Percentiles rank a stretch among this genome's conserved stretches.
These are phyloP conservation scores for Xestia sexstrigata DNA, from an alignment of 2,888 invertebrate species.

Conservation along the genomic window DNA sequence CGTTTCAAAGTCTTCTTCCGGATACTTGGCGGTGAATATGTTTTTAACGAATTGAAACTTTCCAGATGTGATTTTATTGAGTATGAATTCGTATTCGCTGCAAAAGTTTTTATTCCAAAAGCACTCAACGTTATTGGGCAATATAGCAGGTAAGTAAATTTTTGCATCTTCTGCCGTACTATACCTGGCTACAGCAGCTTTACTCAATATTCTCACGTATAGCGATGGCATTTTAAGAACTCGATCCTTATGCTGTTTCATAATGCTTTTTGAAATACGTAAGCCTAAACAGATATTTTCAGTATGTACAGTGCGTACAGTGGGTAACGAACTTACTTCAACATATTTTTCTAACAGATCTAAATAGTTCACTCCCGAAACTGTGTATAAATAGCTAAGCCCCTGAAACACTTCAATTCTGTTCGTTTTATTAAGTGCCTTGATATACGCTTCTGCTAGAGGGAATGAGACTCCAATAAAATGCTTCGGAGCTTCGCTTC, in stretches of 20 bases:
- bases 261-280: slow-evolving; percentile 73
- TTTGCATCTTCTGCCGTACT: slow-evolving; percentile 73
- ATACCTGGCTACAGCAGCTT: slow-evolving; percentile 67
- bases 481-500: slow-evolving; percentile 52
- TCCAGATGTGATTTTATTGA: slow-evolving; percentile 73
- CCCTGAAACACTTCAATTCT: slow-evolving; percentile 41
- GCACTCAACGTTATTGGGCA: slow-evolving; percentile 64
- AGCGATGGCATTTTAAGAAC: slow-evolving; percentile 70
- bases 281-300: slow-evolving; percentile 63
- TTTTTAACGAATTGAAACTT: slow-evolving; percentile 73
- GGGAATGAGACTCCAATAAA: slow-evolving; percentile 74
- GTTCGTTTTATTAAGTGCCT: neutral
- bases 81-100: slow-evolving; percentile 66
- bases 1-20: slow-evolving; percentile 74
- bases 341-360: slow-evolving; percentile 73
- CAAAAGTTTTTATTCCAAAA: slow-evolving; percentile 75
- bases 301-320: no score
- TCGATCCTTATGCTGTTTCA: slow-evolving; percentile 75
- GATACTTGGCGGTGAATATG: slow-evolving; percentile 73
- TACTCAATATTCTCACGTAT: slow-evolving; percentile 72
- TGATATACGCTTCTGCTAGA: slow-evolving; percentile 67
- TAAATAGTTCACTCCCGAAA: slow-evolving; percentile 73
- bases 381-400: slow-evolving; percentile 63
- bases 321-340: neutral
- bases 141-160: slow-evolving; percentile 66